Percentiles rank a stretch among this genome's conserved stretches.
Evolutionary conservation across 92 coral and sea anemone genomes (phyloP).

Genomic region (Plumapathes pennacea): DNA sequence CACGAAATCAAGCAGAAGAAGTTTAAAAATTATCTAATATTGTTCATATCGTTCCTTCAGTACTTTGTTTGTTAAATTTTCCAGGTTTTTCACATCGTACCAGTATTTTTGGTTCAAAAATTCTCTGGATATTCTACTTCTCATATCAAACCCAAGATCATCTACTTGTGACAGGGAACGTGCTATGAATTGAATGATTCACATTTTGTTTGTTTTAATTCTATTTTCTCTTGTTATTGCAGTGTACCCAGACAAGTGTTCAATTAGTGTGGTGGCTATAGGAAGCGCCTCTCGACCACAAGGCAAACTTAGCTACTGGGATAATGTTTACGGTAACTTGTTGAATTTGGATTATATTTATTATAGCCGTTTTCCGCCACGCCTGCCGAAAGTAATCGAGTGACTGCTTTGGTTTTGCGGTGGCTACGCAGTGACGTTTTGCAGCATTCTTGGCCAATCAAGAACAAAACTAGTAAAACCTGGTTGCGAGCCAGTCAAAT

Average conservation of each 20-base stretch:
- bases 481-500: too few relatives aligned
- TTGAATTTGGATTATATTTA: neutral
- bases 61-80: too few relatives aligned
- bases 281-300: conserved; percentile 49
- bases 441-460: neutral
- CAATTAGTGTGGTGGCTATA: conserved; percentile 80
- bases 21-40: too few relatives aligned
- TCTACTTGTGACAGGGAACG: too few relatives aligned
- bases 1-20: too few relatives aligned
- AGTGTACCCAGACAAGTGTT: conserved; percentile 91
- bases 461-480: too few relatives aligned
- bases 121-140: too few relatives aligned
- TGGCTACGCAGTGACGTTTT: neutral
- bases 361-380: neutral
- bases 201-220: neutral
- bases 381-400: neutral
- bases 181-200: too few relatives aligned
- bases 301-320: conserved; percentile 79
- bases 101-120: too few relatives aligned
- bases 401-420: neutral
- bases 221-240: conserved; percentile 4
- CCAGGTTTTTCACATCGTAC: too few relatives aligned
- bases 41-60: too few relatives aligned
- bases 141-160: too few relatives aligned
- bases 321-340: conserved; percentile 83